Base-by-base conservation (phyloP, 2,113 vertebrate genomes). In the Nothobranchius kuhntae region DNA sequence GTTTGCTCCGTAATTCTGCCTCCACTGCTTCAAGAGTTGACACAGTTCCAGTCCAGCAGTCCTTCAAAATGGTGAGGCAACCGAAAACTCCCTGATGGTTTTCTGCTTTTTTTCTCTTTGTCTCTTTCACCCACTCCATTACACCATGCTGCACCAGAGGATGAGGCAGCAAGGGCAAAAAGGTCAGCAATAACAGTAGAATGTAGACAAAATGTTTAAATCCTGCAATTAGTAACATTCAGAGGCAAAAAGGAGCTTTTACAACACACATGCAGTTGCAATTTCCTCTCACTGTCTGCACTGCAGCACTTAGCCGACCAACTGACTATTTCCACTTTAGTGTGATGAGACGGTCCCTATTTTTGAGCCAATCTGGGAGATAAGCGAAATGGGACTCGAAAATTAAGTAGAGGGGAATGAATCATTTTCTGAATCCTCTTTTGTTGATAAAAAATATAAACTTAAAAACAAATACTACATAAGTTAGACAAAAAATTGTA, bases 21-120 rank as follows among this genome's bases (percentile, higher is more conserved):
- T 56, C 45, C 35, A 78, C 54, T 15, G 68, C 61, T 59, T 68
- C 46, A 71, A 63, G 51, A 79, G 50, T 81, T 89, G 87, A 83
- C 76, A 77, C 75, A 9, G 62, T 82, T 89, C 78, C 80, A 89
- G 62, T 65, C 24, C 13, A 73, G 59, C 60, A 81, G 73, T 77
- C 79, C 77, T 86, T 87, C 80, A 84, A 86, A 84, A 75, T 73
- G 60, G 24, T 72, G 13, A 80, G 66, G 65, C 68, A 77, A 78
- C 78, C 85, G 71, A 85, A 83, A 81, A 64, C 47, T 63, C 78
- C 65, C 58, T 65, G 38, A 69, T 59, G 26, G 60, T 21, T 77
- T 66, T 66, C 73, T 77, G 69, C 60, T 77, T 84, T 81, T 78
- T 71, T 77, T 62, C 61, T 75, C 56, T 83, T 74, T 66, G 42